These are phyloP conservation scores for Scaptomyza montana DNA, from an alignment of 1,140 invertebrate species.

Conservation along the genomic window DNA sequence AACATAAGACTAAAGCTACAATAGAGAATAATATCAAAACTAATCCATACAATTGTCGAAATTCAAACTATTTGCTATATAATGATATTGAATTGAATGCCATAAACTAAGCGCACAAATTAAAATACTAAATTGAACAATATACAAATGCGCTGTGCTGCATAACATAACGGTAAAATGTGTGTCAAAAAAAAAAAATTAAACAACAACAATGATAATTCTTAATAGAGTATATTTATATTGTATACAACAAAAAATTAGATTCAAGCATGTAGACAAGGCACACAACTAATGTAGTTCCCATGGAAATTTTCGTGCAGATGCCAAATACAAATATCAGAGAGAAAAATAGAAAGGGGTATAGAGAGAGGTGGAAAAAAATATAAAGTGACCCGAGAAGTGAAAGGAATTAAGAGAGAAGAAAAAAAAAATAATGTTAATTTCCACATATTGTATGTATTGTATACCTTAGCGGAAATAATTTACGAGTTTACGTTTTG, in stretches of 20 bases:
- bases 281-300: conserved; percentile 60
- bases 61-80: conserved; percentile 27
- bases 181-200: conserved; percentile 57
- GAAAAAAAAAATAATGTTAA: conserved; percentile 6
- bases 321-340: conserved; percentile 53
- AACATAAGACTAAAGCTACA: conserved; percentile 61
- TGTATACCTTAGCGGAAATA: conserved; percentile 38
- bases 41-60: conserved; percentile 21
- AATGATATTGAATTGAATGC: conserved; percentile 29
- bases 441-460: conserved; percentile 18
- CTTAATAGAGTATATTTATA: conserved; percentile 37
- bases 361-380: not conserved
- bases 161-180: conserved; percentile 50
- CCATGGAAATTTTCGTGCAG: conserved; percentile 50
- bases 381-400: not conserved
- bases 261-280: conserved; percentile 22
- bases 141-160: conserved; percentile 49
- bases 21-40: conserved; percentile 30
- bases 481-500: conserved; percentile 40
- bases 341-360: not conserved
- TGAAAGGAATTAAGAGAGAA: conserved; percentile 18
- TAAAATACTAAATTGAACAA: conserved; percentile 40
- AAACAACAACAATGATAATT: conserved; percentile 18
- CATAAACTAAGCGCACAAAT: conserved; percentile 46
- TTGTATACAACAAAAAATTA: conserved; percentile 24